Evolutionary conservation across 2,888 invertebrate genomes (phyloP).

Genomic region (Actias luna): DNA sequence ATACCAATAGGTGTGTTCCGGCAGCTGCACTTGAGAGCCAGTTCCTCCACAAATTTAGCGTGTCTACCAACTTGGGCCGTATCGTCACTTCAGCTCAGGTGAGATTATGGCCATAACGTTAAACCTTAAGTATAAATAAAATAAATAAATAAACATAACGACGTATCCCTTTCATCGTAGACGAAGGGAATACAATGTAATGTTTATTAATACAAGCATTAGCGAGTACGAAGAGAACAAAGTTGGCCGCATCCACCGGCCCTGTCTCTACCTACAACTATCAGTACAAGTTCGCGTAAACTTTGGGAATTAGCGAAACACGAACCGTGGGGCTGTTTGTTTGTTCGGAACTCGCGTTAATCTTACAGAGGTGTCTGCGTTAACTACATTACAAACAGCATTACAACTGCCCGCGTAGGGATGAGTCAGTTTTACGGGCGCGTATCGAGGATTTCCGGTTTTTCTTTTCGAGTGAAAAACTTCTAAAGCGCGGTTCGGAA

Average conservation of each 20-base stretch:
- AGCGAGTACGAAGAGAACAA: neutral
- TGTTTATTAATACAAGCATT: neutral
- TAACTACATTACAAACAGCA: constrained; percentile 68
- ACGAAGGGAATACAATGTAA: neutral
- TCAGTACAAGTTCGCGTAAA: constrained; percentile 15
- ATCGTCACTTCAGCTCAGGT: too few species aligned
- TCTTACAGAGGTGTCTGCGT: constrained; percentile 45
- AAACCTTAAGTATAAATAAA: too few species aligned
- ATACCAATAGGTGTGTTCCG: too few species aligned
- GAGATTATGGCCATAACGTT: too few species aligned
- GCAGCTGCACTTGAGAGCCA: too few species aligned
- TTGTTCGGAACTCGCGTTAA: constrained; percentile 49
- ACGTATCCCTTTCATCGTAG: neutral
- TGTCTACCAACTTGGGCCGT: too few species aligned
- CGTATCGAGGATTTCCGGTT: neutral
- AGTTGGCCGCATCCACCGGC: constrained; percentile 13
- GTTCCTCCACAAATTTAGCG: too few species aligned
- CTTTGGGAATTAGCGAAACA: constrained; percentile 21
- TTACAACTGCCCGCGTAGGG: constrained; percentile 42
- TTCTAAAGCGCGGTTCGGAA: too few species aligned
- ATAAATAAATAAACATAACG: neutral
- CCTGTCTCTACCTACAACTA: constrained; percentile 9
- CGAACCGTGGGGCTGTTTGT: constrained; percentile 26
- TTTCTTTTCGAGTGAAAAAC: too few species aligned
- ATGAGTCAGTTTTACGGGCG: neutral